Percentiles rank a stretch among this genome's conserved stretches.
Conservation (phyloP, 2,888 invertebrate species). For the Heliconius ethilla region DNA sequence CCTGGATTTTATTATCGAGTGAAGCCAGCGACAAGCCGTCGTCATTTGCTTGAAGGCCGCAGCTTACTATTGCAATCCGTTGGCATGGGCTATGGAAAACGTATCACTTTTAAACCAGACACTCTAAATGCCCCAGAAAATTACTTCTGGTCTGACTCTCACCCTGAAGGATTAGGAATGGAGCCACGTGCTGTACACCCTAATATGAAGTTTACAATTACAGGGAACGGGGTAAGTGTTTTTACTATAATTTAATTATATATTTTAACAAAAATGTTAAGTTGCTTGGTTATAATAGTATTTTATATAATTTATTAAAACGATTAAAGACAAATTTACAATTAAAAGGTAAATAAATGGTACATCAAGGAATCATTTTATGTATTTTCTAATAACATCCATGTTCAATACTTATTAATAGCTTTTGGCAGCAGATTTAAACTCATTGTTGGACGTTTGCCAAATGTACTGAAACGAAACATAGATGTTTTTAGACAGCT, state of each 20-base stretch:
- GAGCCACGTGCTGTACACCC: slow-evolving; percentile 85
- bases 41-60: slow-evolving; percentile 85
- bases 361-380: not conserved
- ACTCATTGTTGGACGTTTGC: slow-evolving; percentile 49
- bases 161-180: slow-evolving; percentile 86
- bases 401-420: not conserved
- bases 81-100: slow-evolving; percentile 89
- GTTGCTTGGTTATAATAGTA: not conserved
- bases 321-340: not conserved
- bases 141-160: slow-evolving; percentile 90
- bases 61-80: slow-evolving; percentile 84
- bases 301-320: not conserved
- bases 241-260: not conserved
- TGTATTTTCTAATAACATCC: not conserved
- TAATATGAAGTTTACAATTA: slow-evolving; percentile 84
- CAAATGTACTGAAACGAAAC: slow-evolving; percentile 41
- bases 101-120: slow-evolving; percentile 87
- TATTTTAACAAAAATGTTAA: not conserved
- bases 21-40: slow-evolving; percentile 84
- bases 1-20: slow-evolving; percentile 89
- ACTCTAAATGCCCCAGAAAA: slow-evolving; percentile 83
- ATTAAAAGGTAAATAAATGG: not conserved
- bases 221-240: slow-evolving; percentile 81
- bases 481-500: not conserved
- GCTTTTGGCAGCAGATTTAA: slow-evolving; percentile 34